phyloP scores from a whole-genome alignment of 2,888 invertebrate species.

The Agonopterix arenella region DNA sequence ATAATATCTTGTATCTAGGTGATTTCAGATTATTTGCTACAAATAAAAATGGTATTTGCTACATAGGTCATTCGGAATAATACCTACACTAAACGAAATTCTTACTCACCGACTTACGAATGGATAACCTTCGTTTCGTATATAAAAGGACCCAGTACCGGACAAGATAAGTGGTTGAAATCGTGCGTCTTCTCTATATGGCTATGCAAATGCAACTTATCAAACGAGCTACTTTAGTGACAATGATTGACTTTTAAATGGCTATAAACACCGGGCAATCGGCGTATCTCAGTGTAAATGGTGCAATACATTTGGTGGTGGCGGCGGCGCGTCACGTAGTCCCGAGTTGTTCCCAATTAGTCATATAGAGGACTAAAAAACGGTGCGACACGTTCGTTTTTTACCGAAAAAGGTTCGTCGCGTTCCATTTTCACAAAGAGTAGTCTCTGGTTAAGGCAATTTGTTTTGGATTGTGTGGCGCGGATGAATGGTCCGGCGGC shows the following conservation, averaged over 20 bases:
- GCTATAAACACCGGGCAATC: conserved; percentile 38
- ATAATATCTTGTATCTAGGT: no score
- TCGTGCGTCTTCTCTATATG: conserved; percentile 47
- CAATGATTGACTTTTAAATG: conserved; percentile 69
- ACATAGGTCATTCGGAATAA: no score
- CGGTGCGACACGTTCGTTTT: conserved; percentile 29
- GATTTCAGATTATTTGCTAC: no score
- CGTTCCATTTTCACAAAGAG: conserved; percentile 43
- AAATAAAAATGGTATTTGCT: no score
- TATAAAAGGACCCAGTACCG: conserved; percentile 33
- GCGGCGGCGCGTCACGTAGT: conserved; percentile 23
- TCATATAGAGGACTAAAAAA: conserved; percentile 40
- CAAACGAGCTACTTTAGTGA: conserved; percentile 43
- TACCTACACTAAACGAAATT: no score
- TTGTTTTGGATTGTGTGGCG: conserved; percentile 56
- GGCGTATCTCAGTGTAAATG: conserved; percentile 29
- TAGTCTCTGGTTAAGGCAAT: conserved; percentile 43
- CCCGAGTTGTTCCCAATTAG: conserved; percentile 39
- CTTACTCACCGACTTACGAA: no score
- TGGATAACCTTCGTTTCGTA: conserved; percentile 28
- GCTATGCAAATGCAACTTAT: conserved; percentile 48
- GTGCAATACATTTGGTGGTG: conserved; percentile 19
- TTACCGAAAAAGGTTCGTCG: conserved; percentile 37
- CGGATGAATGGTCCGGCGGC: conserved; percentile 48
- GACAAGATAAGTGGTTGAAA: conserved; percentile 49